Base-by-base conservation (phyloP, 2,888 invertebrate species). In the Rhyacophila evoluta region DNA sequence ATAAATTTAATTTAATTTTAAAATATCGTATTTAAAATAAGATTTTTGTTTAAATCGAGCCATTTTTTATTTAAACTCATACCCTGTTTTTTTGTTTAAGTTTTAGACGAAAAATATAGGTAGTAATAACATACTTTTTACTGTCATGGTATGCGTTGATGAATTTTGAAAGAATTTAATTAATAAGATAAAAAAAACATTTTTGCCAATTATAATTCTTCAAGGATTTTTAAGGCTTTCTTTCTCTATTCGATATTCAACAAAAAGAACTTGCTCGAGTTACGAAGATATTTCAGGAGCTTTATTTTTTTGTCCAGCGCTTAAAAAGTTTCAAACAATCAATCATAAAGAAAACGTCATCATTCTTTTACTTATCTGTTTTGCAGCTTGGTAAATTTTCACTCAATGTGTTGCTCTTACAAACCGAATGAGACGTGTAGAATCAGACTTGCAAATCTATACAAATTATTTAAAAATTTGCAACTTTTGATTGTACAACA, bases 361-460 rank as follows among this genome's bases (percentile, higher is more conserved):
- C 75, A 75, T 71, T 70, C 19, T 75, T 76, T 72, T 74, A 1
- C 80, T 78, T 79, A 73, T 82, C 71, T 80, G 75, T 75, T 78
- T 82, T 76, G 74, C 75, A 77, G 76, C 79, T 75, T 79, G 10
- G 68, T 69, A 25, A 19, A 55, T 75, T 74, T 67, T 75, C 39
- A 38, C 71, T 76, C 71, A 71, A 69, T 76, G 36, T 76, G 69
- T 76, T 76, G 55, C 76, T 76, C 69, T 41, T 55, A 55, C 55
- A 55, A 8, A 55, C 55, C 55, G 19, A 55, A 10, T 25, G 55
- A 55, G 55, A 19, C 55, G 25, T 55, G 55, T 19, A 19, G 55
- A 55, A 55, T 55, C 55, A 55, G 19, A 55, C 15, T 55, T 55
- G 55, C 55, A 55, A 55, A 55, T 25, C 15, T 1, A 55, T 8